These are phyloP conservation scores for Monopis laevigella DNA, from an alignment of 2,888 invertebrate species.

Conservation along the genomic window DNA sequence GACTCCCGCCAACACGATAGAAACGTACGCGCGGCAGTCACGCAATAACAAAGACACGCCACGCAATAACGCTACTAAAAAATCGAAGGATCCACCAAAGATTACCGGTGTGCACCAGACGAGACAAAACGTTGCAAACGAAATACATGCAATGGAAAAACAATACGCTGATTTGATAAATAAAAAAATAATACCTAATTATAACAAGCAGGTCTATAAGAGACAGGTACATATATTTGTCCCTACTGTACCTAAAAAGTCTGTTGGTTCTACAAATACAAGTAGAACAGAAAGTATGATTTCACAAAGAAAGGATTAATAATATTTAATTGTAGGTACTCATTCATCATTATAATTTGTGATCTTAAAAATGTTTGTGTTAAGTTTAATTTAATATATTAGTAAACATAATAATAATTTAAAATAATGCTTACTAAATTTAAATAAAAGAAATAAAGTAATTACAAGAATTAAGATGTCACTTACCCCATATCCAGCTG, in stretches of 20 bases:
- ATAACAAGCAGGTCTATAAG: conserved; percentile 45
- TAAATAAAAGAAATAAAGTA: too few relatives aligned
- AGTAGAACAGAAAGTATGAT: conserved; percentile 44
- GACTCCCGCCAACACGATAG: conserved; percentile 56
- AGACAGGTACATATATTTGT: conserved; percentile 80
- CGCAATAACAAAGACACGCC: conserved; percentile 48
- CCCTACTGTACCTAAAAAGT: conserved; percentile 70
- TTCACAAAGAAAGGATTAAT: too few relatives aligned
- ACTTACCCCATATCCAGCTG: conserved; percentile 72
- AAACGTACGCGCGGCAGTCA: conserved; percentile 62
- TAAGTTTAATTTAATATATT: too few relatives aligned
- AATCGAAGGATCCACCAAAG: conserved; percentile 37
- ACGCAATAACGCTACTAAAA: conserved; percentile 29
- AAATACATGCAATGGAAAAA: conserved; percentile 45
- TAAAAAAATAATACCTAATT: conserved; percentile 51
- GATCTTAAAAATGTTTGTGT: too few relatives aligned
- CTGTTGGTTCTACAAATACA: conserved; percentile 29
- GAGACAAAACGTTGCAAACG: conserved; percentile 44
- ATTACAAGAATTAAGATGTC: neutral
- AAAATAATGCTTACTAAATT: too few relatives aligned
- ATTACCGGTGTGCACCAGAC: conserved; percentile 42
- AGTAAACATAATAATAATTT: too few relatives aligned
- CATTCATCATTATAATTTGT: too few relatives aligned
- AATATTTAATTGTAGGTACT: too few relatives aligned
- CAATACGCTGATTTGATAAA: conserved; percentile 52